Conservation (phyloP, 2,888 invertebrate genomes). For the Melinaea menophilus region DNA sequence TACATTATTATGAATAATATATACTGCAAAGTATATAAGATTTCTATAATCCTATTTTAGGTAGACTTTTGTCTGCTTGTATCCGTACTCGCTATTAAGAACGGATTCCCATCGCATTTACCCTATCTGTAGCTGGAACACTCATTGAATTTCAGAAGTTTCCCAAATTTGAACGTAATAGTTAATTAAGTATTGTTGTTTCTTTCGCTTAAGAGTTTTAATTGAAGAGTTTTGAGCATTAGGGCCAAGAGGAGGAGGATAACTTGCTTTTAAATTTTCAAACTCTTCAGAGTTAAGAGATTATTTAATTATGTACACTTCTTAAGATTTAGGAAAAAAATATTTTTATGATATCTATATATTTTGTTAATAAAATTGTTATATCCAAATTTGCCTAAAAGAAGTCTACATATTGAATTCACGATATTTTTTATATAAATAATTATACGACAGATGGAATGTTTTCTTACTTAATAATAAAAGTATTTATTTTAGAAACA, state of each 20-base stretch:
- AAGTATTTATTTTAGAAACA: too few relatives aligned
- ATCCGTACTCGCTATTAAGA: neutral
- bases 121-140: slow-evolving; percentile 23
- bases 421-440: too few relatives aligned
- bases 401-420: too few relatives aligned
- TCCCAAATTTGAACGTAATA: slow-evolving; percentile 46
- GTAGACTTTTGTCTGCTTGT: too few relatives aligned
- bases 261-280: slow-evolving; percentile 45
- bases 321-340: neutral
- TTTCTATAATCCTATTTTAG: too few relatives aligned
- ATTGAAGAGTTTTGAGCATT: slow-evolving; percentile 58
- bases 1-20: neutral
- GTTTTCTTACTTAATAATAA: too few relatives aligned
- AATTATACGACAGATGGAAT: too few relatives aligned
- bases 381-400: too few relatives aligned
- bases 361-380: too few relatives aligned
- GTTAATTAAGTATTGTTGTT: slow-evolving; percentile 65
- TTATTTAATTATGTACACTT: slow-evolving; percentile 13
- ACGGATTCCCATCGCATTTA: slow-evolving; percentile 21
- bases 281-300: slow-evolving; percentile 31
- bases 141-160: slow-evolving; percentile 47
- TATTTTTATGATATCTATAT: too few relatives aligned
- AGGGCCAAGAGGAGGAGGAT: slow-evolving; percentile 39
- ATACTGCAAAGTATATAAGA: neutral
- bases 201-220: slow-evolving; percentile 56